phyloP scores from a whole-genome alignment of 2,888 invertebrate species.

The Spilosoma lubricipeda region DNA sequence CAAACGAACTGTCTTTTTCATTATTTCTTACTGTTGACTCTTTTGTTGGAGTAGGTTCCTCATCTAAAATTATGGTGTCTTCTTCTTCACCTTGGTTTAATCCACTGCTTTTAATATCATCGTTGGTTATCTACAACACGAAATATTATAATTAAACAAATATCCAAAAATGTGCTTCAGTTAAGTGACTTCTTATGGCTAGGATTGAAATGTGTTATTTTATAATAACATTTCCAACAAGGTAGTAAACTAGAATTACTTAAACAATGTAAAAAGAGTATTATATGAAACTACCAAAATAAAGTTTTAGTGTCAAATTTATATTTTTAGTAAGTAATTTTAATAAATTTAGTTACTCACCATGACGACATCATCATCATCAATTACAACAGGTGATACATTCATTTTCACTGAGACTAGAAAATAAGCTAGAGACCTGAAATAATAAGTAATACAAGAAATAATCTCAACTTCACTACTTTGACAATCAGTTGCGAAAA shows the following conservation, averaged over 20 bases:
- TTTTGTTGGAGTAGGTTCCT: conserved; percentile 19
- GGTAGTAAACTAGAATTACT: no score
- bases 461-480: background rate
- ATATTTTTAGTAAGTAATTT: no score
- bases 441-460: background rate
- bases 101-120: conserved; percentile 13
- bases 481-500: background rate
- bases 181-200: background rate
- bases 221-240: no score
- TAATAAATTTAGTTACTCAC: conserved; percentile 17
- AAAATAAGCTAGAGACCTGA: background rate
- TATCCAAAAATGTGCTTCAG: background rate
- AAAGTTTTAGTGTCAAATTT: background rate
- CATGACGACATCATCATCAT: conserved; percentile 35
- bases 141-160: background rate
- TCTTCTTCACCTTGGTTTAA: background rate
- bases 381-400: conserved; percentile 22
- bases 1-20: conserved; percentile 30
- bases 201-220: background rate
- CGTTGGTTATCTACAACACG: conserved; percentile 9
- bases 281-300: background rate
- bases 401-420: conserved; percentile 23
- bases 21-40: background rate
- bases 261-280: background rate
- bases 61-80: conserved; percentile 33